Conservation (phyloP, 2,888 invertebrate genomes). For the Tridacna crocea region DNA sequence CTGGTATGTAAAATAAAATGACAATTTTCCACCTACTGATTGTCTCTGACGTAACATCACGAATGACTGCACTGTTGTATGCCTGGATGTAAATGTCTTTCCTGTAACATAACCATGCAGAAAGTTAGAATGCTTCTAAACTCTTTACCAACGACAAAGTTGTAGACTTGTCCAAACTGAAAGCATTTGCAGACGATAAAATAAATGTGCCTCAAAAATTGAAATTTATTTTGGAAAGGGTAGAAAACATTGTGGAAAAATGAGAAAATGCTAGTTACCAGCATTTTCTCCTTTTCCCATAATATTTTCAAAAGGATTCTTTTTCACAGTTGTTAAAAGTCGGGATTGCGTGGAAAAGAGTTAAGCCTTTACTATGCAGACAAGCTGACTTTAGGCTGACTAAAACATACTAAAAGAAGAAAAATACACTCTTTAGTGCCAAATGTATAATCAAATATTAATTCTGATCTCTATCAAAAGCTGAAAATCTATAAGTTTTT, state of each 20-base stretch:
- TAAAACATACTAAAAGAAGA: no score
- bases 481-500: no score
- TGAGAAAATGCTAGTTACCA: background rate
- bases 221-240: background rate
- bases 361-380: background rate
- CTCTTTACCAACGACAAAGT: background rate
- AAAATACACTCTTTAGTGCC: no score
- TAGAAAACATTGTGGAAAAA: background rate
- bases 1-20: no score
- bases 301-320: background rate
- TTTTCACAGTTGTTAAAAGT: background rate
- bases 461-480: no score
- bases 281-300: background rate
- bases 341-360: background rate
- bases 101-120: conserved; percentile 85
- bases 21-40: conserved; percentile 59
- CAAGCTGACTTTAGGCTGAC: no score
- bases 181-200: background rate
- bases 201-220: background rate
- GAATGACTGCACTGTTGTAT: conserved; percentile 88
- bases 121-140: background rate
- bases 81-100: conserved; percentile 89
- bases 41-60: conserved; percentile 86
- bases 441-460: no score
- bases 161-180: no score